Conservation (phyloP, 30 jellyfish, hydroid and myxozoan genomes). For the Aurelia aurita region DNA sequence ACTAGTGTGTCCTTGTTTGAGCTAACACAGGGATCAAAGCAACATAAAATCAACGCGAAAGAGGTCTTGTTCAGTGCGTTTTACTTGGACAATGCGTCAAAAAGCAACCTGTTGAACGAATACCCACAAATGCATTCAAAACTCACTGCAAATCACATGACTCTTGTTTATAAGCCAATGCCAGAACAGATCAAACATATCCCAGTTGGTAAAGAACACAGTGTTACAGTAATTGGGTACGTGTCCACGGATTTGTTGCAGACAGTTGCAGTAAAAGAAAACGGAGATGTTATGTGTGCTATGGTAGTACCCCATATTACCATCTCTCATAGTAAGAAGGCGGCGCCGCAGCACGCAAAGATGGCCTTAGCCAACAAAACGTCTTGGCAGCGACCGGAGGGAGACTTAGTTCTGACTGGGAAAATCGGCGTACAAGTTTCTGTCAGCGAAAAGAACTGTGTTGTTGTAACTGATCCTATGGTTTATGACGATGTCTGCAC, state of each 20-base stretch:
- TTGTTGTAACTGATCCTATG: constrained; percentile 45
- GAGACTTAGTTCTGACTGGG: constrained; percentile 78
- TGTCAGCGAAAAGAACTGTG: constrained; percentile 67
- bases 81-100: constrained; percentile 81
- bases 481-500: constrained; percentile 8
- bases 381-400: constrained; percentile 62
- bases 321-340: constrained; percentile 75
- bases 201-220: constrained; percentile 76
- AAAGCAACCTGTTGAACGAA: constrained; percentile 32
- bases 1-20: constrained; percentile 10
- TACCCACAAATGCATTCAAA: constrained; percentile 72
- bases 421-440: constrained; percentile 84
- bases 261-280: constrained; percentile 83
- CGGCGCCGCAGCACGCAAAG: constrained; percentile 73
- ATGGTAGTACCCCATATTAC: constrained; percentile 86
- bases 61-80: constrained; percentile 86
- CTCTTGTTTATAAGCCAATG: constrained; percentile 77
- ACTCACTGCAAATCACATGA: constrained; percentile 90
- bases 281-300: constrained; percentile 51
- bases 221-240: constrained; percentile 75
- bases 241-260: constrained; percentile 69
- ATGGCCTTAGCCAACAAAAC: constrained; percentile 44
- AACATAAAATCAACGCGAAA: constrained; percentile 2
- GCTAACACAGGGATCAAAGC: background rate
- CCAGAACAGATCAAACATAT: constrained; percentile 54